Evolutionary conservation across 2,113 vertebrate genomes (phyloP).

Genomic region (Gulo gulo): DNA sequence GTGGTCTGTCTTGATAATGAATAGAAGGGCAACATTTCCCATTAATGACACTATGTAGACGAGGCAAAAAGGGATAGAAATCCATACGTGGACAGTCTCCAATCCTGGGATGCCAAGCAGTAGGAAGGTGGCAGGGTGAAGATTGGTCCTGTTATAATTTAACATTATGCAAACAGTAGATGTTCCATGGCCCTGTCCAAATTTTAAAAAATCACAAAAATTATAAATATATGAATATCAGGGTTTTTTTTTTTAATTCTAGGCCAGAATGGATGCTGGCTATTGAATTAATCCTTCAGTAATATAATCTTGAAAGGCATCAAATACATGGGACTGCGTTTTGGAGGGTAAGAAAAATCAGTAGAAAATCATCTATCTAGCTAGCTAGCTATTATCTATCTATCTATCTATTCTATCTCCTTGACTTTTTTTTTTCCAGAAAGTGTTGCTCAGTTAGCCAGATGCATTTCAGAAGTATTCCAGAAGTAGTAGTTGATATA

Average conservation of each 20-base stretch:
- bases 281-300: neutral
- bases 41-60: conserved; percentile 14
- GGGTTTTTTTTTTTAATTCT: neutral
- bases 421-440: neutral
- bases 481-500: neutral
- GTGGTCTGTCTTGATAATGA: conserved; percentile 47
- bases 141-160: conserved; percentile 16
- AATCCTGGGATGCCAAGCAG: conserved; percentile 62
- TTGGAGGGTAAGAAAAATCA: neutral
- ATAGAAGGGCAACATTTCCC: conserved; percentile 49
- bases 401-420: neutral
- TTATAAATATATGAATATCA: neutral
- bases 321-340: neutral
- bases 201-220: neutral
- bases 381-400: neutral
- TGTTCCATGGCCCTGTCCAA: neutral
- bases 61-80: conserved; percentile 62
- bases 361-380: neutral
- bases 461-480: neutral
- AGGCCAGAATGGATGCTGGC: neutral
- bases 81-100: conserved; percentile 41
- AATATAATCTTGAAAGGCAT: neutral
- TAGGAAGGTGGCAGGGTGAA: neutral
- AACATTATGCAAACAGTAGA: neutral
- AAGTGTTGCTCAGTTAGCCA: neutral